These are phyloP conservation scores for Calephelis nemesis DNA, from an alignment of 1,140 invertebrate species.

Conservation along the genomic window DNA sequence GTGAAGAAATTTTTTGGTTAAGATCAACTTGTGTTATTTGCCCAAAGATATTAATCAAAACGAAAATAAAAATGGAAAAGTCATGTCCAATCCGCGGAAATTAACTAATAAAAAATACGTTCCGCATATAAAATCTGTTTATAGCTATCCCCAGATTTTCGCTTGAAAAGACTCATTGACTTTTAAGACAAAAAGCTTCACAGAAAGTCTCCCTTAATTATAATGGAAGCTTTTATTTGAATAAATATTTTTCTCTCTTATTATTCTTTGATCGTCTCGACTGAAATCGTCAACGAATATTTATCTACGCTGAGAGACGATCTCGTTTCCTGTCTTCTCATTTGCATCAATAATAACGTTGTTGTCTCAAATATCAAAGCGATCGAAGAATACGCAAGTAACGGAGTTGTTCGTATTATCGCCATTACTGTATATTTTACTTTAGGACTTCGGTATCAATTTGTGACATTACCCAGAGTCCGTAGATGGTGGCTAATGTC, in stretches of 20 bases:
- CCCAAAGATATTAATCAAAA: background rate
- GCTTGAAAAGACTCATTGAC: slow-evolving; percentile 11
- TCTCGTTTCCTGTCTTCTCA: slow-evolving; percentile 22
- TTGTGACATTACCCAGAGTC: too few relatives aligned
- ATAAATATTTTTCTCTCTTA: slow-evolving; percentile 21
- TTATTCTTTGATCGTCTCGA: slow-evolving; percentile 17
- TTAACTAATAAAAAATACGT: slow-evolving; percentile 10
- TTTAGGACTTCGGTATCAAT: background rate
- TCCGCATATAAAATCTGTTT: slow-evolving; percentile 11
- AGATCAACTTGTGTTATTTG: too few relatives aligned
- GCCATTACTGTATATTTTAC: background rate
- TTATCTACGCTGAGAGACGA: slow-evolving; percentile 15
- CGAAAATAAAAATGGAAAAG: background rate
- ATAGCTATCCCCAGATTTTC: slow-evolving; percentile 2
- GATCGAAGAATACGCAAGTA: slow-evolving; percentile 14
- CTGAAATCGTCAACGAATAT: slow-evolving; percentile 17
- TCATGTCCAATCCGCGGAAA: background rate
- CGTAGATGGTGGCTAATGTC: too few relatives aligned
- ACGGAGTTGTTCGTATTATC: slow-evolving; percentile 5
- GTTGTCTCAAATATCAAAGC: slow-evolving; percentile 17
- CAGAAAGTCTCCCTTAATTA: slow-evolving; percentile 23
- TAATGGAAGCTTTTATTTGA: slow-evolving; percentile 21
- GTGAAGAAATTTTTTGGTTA: too few relatives aligned
- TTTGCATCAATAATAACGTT: slow-evolving; percentile 22
- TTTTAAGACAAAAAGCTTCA: slow-evolving; percentile 12